A percentile compares a stretch with the other conserved stretches of the same genome.
These are phyloP conservation scores for Chloropsis hardwickii DNA, from an alignment of 2,113 vertebrate species.

Conservation along the genomic window DNA sequence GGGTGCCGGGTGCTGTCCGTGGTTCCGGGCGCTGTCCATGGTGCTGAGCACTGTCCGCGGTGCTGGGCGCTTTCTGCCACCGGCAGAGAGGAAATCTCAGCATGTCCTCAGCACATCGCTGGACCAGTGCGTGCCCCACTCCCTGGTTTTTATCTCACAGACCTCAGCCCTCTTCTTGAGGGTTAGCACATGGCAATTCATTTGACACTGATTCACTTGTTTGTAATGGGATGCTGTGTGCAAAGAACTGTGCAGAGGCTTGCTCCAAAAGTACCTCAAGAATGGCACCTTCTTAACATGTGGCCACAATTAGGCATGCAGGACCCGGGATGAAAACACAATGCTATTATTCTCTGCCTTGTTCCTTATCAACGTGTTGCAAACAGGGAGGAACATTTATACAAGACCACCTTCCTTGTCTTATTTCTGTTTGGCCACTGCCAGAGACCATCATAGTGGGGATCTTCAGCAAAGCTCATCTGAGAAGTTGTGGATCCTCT, in stretches of 20 bases:
- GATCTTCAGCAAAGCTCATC: background rate
- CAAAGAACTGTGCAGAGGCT: background rate
- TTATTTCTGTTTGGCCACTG: background rate
- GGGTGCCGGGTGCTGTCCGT: fast-evolving
- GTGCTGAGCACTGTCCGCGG: background rate
- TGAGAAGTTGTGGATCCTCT: background rate
- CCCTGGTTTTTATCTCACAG: background rate
- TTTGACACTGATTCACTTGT: background rate
- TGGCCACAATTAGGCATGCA: background rate
- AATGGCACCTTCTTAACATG: background rate
- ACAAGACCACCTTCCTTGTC: background rate
- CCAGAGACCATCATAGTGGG: background rate
- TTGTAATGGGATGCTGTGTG: background rate
- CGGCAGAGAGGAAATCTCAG: fast-evolving
- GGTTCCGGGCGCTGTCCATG: background rate
- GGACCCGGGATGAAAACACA: background rate
- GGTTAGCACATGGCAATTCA: fast-evolving
- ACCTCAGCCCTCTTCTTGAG: background rate
- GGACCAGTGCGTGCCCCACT: background rate
- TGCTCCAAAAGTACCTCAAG: fast-evolving
- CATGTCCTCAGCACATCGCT: fast-evolving
- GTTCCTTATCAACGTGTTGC: fast-evolving
- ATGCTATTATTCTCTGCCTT: background rate
- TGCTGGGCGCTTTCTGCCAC: fast-evolving
- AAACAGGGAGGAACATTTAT: fast-evolving